Evolutionary conservation across 2,888 invertebrate species (phyloP).

Genomic region (Athripsodes cinereus): DNA sequence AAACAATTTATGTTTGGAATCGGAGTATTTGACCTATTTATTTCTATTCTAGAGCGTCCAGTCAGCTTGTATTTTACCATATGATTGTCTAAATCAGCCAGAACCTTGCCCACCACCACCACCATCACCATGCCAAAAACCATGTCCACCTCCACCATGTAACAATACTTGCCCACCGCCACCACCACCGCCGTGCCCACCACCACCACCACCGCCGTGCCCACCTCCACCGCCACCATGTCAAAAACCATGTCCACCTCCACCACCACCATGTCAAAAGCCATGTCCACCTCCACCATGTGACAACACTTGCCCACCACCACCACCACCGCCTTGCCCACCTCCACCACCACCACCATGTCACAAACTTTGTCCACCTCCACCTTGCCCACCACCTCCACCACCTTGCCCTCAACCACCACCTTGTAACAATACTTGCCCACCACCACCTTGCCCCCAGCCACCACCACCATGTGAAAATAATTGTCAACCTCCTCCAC

Average conservation of each 20-base stretch:
- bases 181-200: not conserved
- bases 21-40: too few species aligned
- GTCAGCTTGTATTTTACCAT: too few species aligned
- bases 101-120: not conserved
- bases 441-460: constrained; percentile 1
- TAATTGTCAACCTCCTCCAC: not conserved
- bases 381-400: not conserved
- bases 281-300: not conserved
- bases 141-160: not conserved
- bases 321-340: not conserved
- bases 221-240: not conserved
- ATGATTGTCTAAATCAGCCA: not conserved
- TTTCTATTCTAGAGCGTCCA: too few species aligned
- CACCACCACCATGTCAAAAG: not conserved
- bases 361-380: not conserved
- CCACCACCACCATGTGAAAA: not conserved
- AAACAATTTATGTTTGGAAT: too few species aligned
- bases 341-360: not conserved
- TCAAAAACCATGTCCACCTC: not conserved
- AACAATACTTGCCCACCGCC: not conserved
- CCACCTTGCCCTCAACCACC: not conserved
- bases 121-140: not conserved
- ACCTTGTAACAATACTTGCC: not conserved
- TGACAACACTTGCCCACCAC: not conserved
- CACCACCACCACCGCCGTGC: not conserved